These are phyloP conservation scores for Dryobota labecula DNA, from an alignment of 2,888 invertebrate species.

Conservation along the genomic window DNA sequence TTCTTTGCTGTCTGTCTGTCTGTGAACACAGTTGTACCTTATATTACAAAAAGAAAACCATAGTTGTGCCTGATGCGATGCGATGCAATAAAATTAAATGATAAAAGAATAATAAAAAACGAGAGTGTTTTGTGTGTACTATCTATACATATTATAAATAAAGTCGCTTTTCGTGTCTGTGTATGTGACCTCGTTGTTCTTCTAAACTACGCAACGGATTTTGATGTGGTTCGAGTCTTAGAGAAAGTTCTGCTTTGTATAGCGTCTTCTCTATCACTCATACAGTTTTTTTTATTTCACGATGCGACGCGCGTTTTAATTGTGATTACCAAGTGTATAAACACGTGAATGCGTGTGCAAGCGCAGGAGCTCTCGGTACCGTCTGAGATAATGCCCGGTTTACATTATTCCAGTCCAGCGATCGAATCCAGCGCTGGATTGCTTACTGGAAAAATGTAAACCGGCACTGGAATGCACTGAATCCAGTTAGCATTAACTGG, in stretches of 20 bases:
- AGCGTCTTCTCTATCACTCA: not conserved
- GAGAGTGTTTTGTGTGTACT: not conserved
- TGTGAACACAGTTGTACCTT: not conserved
- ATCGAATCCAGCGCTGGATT: too few species aligned
- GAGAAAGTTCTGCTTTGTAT: not conserved
- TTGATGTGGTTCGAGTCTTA: not conserved
- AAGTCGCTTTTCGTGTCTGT: not conserved
- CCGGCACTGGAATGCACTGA: too few species aligned
- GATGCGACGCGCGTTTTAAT: too few species aligned
- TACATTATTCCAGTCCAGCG: too few species aligned
- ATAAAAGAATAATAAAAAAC: not conserved
- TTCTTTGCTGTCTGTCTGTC: conserved; percentile 38
- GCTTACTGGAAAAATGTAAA: too few species aligned
- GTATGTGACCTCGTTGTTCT: not conserved
- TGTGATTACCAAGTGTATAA: too few species aligned
- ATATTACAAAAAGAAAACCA: not conserved
- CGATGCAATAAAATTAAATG: not conserved
- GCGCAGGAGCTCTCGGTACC: too few species aligned
- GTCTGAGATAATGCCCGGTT: too few species aligned
- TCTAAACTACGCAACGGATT: not conserved
- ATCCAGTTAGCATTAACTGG: too few species aligned
- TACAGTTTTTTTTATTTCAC: too few species aligned
- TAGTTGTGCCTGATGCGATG: not conserved
- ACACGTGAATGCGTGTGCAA: too few species aligned
- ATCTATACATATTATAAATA: not conserved